Conservation (phyloP, 2,888 invertebrate genomes). For the Diachrysia chrysitis region DNA sequence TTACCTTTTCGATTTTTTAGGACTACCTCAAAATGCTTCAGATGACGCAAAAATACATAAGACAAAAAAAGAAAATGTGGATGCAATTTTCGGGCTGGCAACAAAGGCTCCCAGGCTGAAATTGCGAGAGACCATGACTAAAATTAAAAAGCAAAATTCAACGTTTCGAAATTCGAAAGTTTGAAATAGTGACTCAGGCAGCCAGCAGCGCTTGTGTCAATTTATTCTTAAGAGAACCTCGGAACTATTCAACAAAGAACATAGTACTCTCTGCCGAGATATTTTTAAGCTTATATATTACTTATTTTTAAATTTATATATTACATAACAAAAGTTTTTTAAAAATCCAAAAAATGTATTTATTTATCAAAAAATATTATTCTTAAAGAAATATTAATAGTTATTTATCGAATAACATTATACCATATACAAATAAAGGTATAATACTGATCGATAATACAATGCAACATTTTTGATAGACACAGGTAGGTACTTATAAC, state of each 20-base stretch:
- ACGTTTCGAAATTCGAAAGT: slow-evolving; percentile 6
- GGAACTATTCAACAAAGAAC: neutral
- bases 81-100: neutral
- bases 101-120: slow-evolving; percentile 3
- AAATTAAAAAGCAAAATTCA: slow-evolving; percentile 7
- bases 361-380: too few relatives aligned
- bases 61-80: neutral
- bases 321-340: too few relatives aligned
- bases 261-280: too few relatives aligned
- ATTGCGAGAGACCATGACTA: slow-evolving; percentile 6
- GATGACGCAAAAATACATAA: neutral
- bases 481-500: too few relatives aligned
- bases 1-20: neutral
- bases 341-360: too few relatives aligned
- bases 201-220: neutral
- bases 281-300: too few relatives aligned
- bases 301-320: too few relatives aligned
- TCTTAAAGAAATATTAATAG: too few relatives aligned
- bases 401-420: too few relatives aligned
- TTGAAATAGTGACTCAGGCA: neutral
- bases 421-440: too few relatives aligned
- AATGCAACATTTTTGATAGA: too few relatives aligned
- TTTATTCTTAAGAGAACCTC: neutral
- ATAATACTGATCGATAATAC: too few relatives aligned
- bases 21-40: neutral